Base-by-base conservation (phyloP, 1,140 invertebrate genomes). In the Centruroides sculpturatus region DNA sequence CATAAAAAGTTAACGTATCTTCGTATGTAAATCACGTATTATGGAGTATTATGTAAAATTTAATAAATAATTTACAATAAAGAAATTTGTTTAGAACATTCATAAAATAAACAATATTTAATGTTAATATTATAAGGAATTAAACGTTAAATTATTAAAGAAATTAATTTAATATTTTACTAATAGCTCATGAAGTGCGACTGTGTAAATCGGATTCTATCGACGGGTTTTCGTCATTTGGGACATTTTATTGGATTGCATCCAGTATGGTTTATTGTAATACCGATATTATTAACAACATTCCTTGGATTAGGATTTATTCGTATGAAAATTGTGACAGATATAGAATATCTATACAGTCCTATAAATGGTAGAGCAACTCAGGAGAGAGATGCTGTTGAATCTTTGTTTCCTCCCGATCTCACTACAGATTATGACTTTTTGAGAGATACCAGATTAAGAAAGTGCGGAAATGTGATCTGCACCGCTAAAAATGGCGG, bases 261-360 rank as follows among this genome's bases (percentile, higher is more conserved):
- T 74, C 89, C 88, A 3, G 86, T 86, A 49, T 92, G 92, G 73
- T 93, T 91, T 77, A 79, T 93, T 47, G 84, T 92, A 62, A 78
- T 92, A 47, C 90, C 89, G 7, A 71, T 92, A 34, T 77, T 93
- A 41, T 71, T 92, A 35, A 83, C 86, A 0, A 72, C 85, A 50
- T 79, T 92, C 52, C 87, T 87, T 69, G 80, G 87, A 69, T 92
- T 89, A 35, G 90, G 90, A 59, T 87, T 85, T 70, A 89, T 92
- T 74, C 80, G 80, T 69, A 81, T 92, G 56, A 75, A 85, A 64
- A 91, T 89, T 74, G 86, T 90, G 77, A 89, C 90, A 72, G 89
- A 93, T 75, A 89, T 89, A 3, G 90, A 92, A 72, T 92, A 92
- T 74, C 78, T 93, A 6, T 93, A 92, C 76, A 89, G 87, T n/a